Conservation (phyloP, 2,113 vertebrate genomes). For the Edolisoma coerulescens region DNA sequence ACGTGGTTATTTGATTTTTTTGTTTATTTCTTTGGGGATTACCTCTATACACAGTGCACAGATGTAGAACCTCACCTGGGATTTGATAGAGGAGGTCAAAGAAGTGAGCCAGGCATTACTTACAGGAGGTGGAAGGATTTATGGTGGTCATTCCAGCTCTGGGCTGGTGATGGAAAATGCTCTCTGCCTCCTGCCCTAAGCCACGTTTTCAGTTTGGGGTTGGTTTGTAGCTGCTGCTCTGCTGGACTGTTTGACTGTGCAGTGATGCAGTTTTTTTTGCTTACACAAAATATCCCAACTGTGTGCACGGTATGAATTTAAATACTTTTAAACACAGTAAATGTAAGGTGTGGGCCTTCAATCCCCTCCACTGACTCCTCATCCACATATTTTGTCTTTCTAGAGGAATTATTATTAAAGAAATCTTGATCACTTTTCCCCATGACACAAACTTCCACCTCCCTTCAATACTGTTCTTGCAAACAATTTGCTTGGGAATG, state of each 20-base stretch:
- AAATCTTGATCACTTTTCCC: accelerated
- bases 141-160: background rate
- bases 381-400: background rate
- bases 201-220: background rate
- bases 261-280: background rate
- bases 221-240: background rate
- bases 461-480: accelerated
- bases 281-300: background rate
- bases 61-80: background rate
- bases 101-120: background rate
- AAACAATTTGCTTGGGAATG: background rate
- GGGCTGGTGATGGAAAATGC: background rate
- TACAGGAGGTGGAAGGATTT: background rate
- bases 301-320: background rate
- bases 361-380: background rate
- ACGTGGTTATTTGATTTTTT: accelerated
- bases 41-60: background rate
- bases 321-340: background rate
- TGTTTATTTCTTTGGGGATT: background rate
- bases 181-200: background rate
- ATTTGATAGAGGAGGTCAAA: background rate
- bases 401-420: background rate
- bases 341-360: background rate
- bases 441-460: background rate
- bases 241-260: background rate